Percentiles rank a stretch among this genome's conserved stretches.
These are phyloP conservation scores for Schizotus pectinicornis DNA, from an alignment of 2,888 invertebrate species.

Conservation along the genomic window DNA sequence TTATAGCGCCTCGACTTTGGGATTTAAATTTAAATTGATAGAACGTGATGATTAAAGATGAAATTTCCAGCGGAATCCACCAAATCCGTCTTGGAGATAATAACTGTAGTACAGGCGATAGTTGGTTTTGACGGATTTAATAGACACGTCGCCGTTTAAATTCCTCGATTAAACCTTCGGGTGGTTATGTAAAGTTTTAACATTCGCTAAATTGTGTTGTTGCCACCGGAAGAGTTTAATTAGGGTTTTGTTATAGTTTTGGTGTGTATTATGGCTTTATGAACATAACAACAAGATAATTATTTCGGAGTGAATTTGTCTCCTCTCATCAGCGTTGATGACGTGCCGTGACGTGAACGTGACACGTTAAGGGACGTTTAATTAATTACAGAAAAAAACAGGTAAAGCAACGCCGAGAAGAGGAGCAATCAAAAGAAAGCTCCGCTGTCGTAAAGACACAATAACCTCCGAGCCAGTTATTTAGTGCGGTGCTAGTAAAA, in stretches of 20 bases:
- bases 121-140: constrained; percentile 19
- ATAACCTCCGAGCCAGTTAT: too few species aligned
- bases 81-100: not conserved
- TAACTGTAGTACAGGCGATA: constrained; percentile 9
- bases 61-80: not conserved
- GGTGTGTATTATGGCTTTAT: constrained; percentile 4
- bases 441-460: too few species aligned
- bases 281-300: constrained; percentile 8
- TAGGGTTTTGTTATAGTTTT: constrained; percentile 23
- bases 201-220: constrained; percentile 21
- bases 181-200: constrained; percentile 21
- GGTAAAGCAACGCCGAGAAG: too few species aligned
- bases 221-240: constrained; percentile 21
- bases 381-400: not conserved
- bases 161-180: constrained; percentile 18
- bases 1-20: too few species aligned
- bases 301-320: constrained; percentile 1
- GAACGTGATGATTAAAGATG: not conserved
- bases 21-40: too few species aligned
- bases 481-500: too few species aligned
- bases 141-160: constrained; percentile 25
- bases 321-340: not conserved
- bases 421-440: too few species aligned
- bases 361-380: not conserved
- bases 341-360: not conserved